Percentiles rank a stretch among this genome's conserved stretches.
Conservation (phyloP, 1,140 invertebrate genomes). For the Solen grandis region DNA sequence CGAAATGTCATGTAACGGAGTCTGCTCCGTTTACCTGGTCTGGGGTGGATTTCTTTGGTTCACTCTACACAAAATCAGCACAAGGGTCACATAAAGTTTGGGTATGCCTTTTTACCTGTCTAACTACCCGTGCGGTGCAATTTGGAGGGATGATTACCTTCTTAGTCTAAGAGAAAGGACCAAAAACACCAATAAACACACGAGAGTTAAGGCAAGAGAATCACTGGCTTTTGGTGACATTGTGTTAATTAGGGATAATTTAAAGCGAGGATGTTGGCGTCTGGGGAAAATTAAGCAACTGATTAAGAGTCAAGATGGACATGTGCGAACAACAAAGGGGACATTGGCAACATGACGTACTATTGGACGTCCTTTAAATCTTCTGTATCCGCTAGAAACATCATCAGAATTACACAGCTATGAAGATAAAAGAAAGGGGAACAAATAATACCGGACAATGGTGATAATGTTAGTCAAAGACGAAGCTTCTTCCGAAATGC, state of each 20-base stretch:
- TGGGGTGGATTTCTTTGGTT: constrained; percentile 3
- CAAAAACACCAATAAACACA: constrained; percentile 3
- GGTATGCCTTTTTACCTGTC: background rate
- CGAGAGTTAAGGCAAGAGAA: too few species aligned
- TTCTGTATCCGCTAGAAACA: constrained; percentile 2
- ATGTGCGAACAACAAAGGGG: constrained; percentile 29
- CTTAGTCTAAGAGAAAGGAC: constrained; percentile 37
- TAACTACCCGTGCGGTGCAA: background rate
- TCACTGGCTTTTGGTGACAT: constrained; percentile 8
- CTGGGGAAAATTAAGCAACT: constrained; percentile 11
- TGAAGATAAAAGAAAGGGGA: too few species aligned
- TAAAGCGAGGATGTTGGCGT: constrained; percentile 25
- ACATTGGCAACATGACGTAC: background rate
- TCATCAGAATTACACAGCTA: too few species aligned
- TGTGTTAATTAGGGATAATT: constrained; percentile 26
- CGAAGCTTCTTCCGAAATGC: too few species aligned
- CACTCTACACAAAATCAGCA: background rate
- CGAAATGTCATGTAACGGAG: constrained; percentile 1
- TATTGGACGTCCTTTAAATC: constrained; percentile 14
- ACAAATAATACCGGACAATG: too few species aligned
- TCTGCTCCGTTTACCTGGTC: background rate
- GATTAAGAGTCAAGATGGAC: background rate
- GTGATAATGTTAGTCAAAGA: too few species aligned
- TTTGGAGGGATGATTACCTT: constrained; percentile 36
- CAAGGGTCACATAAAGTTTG: background rate